Evolutionary conservation across 2,888 invertebrate genomes (phyloP), one percentile per base, ranked within the genome.

Genomic region (Nasonovia ribisnigri): DNA sequence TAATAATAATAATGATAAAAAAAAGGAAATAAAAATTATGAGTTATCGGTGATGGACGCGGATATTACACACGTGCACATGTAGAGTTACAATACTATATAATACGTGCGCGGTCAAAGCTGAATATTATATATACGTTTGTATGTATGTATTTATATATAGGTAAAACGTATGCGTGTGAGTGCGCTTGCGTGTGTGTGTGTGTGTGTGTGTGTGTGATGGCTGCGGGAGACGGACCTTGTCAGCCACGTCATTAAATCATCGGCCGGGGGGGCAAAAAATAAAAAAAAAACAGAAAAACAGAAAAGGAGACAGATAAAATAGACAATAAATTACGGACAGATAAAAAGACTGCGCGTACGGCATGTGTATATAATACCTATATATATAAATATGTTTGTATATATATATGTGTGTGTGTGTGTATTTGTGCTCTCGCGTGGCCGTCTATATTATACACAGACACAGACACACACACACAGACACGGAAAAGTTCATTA

Each of bases 191-290:
- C n/a, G n/a, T n/a, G 67, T 16, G 46, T n/a, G 46, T n/a, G 77
- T 84, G 89, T 26, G 77, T 8, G 77, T 8, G 77, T 20, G 77
- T 36, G 46, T 46, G 46, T 54, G 84, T 84, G 89, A 84, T 84
- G 93, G 93, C 93, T 93, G 93, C 93, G 93, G 93, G 93, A 93
- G 93, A 93, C 67, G 90, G 90, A 93, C 93, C 90, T 93, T 90
- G 93, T 93, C 93, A 93, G 93, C 60, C 93, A 36, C 46, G 90
- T 90, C 93, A 67, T 93, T 93, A 93, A 93, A 93, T 93, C 93
- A 93, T 93, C 90, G 86, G 90, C 60, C 89, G 67, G 86, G 84
- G 46, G 93, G 60, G 46, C 46, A 43, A 48, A 48, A 77, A 77
- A 36, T 6, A 84, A 77, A 91, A 84, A 84, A 43, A 36, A 54